Conservation (phyloP, 2,888 invertebrate genomes). For the Pseudococcus longispinus region DNA sequence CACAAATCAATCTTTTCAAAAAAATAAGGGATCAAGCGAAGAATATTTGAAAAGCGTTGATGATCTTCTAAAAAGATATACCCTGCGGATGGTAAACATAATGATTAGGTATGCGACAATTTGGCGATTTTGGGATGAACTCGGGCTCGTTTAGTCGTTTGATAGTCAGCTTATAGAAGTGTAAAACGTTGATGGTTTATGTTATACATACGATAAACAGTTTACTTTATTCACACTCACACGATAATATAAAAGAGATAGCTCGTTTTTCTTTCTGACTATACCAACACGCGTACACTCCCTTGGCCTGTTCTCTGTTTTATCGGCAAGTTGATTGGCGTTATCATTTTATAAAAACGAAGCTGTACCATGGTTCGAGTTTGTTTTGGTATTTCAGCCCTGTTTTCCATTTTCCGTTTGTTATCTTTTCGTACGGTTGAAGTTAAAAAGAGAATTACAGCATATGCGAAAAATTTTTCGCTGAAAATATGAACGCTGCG, state of each 20-base stretch:
- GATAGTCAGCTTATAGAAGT: constrained; percentile 26
- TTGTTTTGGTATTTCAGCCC: constrained; percentile 32
- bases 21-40: background rate
- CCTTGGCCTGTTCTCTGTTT: constrained; percentile 13
- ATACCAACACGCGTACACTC: background rate
- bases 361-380: constrained; percentile 5
- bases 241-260: constrained; percentile 46
- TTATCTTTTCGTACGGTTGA: constrained; percentile 42
- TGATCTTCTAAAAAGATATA: background rate
- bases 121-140: background rate
- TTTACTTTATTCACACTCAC: constrained; percentile 44
- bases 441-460: constrained; percentile 24
- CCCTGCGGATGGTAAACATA: background rate
- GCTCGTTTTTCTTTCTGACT: constrained; percentile 40
- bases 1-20: background rate
- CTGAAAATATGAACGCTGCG: background rate
- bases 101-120: constrained; percentile 10
- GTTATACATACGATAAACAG: constrained; percentile 42
- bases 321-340: constrained; percentile 42
- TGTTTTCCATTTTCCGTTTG: constrained; percentile 45
- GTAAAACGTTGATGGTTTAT: constrained; percentile 39
- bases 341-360: constrained; percentile 39
- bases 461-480: constrained; percentile 1
- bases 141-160: background rate
- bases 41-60: background rate